Conservation (phyloP, 2,888 invertebrate species). For the Pammene fasciana region DNA sequence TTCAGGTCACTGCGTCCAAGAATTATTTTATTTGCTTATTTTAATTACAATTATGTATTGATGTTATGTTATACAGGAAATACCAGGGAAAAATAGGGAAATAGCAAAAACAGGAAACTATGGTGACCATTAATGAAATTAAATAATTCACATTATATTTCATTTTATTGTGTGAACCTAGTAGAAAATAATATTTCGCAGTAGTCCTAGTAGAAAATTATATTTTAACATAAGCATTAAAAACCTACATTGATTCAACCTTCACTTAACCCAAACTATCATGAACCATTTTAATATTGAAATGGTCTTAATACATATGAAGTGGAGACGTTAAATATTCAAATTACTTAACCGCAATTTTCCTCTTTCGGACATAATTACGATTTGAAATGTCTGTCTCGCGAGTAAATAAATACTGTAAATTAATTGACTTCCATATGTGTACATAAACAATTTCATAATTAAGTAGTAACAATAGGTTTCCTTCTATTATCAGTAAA, state of each 20-base stretch:
- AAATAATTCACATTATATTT: slow-evolving; percentile 5
- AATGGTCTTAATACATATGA: not conserved
- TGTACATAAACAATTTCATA: slow-evolving; percentile 26
- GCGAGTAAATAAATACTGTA: slow-evolving; percentile 15
- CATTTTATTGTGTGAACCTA: not conserved
- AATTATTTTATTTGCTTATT: slow-evolving; percentile 3
- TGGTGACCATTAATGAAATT: slow-evolving; percentile 7
- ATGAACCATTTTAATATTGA: no score
- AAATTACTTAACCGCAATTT: slow-evolving; percentile 3
- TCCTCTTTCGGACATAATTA: slow-evolving; percentile 6
- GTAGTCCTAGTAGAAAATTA: no score
- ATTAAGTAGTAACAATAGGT: slow-evolving; percentile 8
- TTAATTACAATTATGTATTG: slow-evolving; percentile 11
- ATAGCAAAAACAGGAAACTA: slow-evolving; percentile 20
- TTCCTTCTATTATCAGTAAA: slow-evolving; percentile 25
- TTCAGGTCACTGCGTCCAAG: not conserved
- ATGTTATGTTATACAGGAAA: not conserved
- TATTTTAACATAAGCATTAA: no score
- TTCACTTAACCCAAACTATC: no score
- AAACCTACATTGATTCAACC: no score
- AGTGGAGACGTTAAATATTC: not conserved
- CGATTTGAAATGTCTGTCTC: not conserved
- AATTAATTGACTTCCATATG: slow-evolving; percentile 16
- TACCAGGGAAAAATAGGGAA: slow-evolving; percentile 9
- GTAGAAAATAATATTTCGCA: not conserved